phyloP scores from a whole-genome alignment of 2,888 invertebrate genomes.

The Cloeon dipterum region DNA sequence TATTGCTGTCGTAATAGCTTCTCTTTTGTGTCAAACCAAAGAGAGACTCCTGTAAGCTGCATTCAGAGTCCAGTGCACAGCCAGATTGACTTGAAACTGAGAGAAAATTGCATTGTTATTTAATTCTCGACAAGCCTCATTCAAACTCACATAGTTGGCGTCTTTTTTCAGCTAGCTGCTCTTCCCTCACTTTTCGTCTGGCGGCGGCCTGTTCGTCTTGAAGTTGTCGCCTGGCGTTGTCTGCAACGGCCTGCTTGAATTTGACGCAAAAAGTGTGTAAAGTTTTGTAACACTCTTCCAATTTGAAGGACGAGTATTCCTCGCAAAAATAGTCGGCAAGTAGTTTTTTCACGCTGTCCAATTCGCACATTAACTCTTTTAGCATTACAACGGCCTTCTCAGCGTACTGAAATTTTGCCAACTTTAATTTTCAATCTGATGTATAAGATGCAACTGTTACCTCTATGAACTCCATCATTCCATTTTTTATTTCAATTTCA shows the following conservation, averaged over 20 bases:
- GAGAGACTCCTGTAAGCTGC: slow-evolving; percentile 51
- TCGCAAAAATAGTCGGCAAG: slow-evolving; percentile 89
- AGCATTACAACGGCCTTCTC: slow-evolving; percentile 53
- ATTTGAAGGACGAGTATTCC: slow-evolving; percentile 54
- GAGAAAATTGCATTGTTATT: slow-evolving; percentile 8
- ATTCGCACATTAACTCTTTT: slow-evolving; percentile 56
- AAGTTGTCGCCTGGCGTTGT: slow-evolving; percentile 60
- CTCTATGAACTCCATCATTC: slow-evolving; percentile 72
- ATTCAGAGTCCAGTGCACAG: slow-evolving; percentile 44
- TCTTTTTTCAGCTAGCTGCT: slow-evolving; percentile 36
- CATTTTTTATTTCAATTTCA: slow-evolving; percentile 58
- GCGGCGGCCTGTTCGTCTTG: slow-evolving; percentile 74
- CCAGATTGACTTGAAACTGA: slow-evolving; percentile 37
- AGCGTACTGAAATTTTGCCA: slow-evolving; percentile 32
- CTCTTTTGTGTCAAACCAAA: background rate
- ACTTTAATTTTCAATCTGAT: background rate
- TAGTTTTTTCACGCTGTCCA: slow-evolving; percentile 55
- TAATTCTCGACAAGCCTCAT: background rate
- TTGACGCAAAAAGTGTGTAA: slow-evolving; percentile 73
- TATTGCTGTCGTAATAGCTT: too few relatives aligned
- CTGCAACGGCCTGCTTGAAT: slow-evolving; percentile 59
- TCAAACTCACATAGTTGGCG: slow-evolving; percentile 27
- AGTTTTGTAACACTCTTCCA: slow-evolving; percentile 84
- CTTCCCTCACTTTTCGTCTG: slow-evolving; percentile 48
- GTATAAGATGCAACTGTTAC: slow-evolving; percentile 28